Conservation (phyloP, 92 coral and sea anemone species). For the Porites lobata region DNA sequence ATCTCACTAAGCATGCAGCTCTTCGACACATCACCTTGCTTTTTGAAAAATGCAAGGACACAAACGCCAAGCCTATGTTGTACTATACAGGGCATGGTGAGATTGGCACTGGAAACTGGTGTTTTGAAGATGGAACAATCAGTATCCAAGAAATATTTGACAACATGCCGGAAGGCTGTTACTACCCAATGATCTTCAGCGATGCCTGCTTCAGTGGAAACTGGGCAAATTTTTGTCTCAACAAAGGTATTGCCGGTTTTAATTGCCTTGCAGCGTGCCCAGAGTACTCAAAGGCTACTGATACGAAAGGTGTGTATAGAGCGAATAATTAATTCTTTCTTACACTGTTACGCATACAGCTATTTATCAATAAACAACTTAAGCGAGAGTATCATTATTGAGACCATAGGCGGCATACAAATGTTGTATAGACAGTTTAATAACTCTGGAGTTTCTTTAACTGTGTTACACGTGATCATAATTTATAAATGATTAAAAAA, state of each 20-base stretch:
- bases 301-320: constrained; percentile 20
- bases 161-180: not conserved
- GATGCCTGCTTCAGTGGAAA: constrained; percentile 35
- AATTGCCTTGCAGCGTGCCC: constrained; percentile 34
- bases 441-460: too few relatives aligned
- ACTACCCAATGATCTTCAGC: constrained; percentile 23
- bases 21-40: not conserved
- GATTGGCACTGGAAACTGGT: constrained; percentile 37
- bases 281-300: constrained; percentile 1
- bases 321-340: too few relatives aligned
- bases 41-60: not conserved
- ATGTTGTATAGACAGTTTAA: too few relatives aligned
- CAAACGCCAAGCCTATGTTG: not conserved
- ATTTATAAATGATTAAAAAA: too few relatives aligned
- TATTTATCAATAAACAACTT: too few relatives aligned
- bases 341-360: too few relatives aligned
- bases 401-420: too few relatives aligned
- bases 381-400: too few relatives aligned
- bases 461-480: too few relatives aligned
- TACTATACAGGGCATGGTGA: constrained; percentile 41
- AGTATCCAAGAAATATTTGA: constrained; percentile 11
- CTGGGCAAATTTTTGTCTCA: constrained; percentile 25
- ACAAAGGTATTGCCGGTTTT: not conserved
- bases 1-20: too few relatives aligned
- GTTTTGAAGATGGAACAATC: constrained; percentile 33